Base-by-base conservation (phyloP, 2,888 invertebrate genomes). In the Frankliniella intonsa region DNA sequence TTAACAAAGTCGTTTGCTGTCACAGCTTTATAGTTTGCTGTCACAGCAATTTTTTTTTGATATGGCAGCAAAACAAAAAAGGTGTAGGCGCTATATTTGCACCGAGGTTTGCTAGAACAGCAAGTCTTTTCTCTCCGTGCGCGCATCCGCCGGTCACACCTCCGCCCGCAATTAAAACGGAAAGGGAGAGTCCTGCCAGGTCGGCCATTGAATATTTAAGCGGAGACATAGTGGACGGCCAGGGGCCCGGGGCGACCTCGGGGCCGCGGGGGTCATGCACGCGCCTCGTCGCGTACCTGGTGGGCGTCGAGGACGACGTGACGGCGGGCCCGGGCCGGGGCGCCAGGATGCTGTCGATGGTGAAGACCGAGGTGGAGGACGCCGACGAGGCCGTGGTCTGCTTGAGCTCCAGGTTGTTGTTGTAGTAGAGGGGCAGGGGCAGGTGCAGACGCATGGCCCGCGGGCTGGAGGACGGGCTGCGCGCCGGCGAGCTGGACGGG, bases 261-360 rank as follows among this genome's bases (percentile, higher is more conserved):
- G 90, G 87, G 83, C 79, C 19, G 69, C 81, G 14, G 83, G 83
- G 84, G 12, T 85, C 84, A 22, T 85, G 84, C 0, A 85, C 81
- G 10, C 86, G 84, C 81, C 84, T 89, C 85, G 87, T 85, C 14
- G 87, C 84, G 90, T 90, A 62, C 69, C 69, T 76, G 69, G 69
- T 76, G 22, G 69, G 69, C 22, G 69, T 76, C 22, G 86, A 84
- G 19, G 86, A 87, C 19, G 69, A 76, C 22, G 22, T 76, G 69
- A 76, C 69, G 69, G 85, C 84, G 81, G 92, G 92, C 83, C 92
- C 84, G 81, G 92, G 92, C 83, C 92, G 89, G 82, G 94, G 94
- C 81, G 94, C 94, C 87, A 95, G 89, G 86, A 95, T 95, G 89
- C 95, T 95, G 88, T 95, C 95, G 86, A 95, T 95, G 85, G 95